Base-by-base conservation (phyloP, 2,797 vertebrate species). In the Pseudopleuronectes americanus region DNA sequence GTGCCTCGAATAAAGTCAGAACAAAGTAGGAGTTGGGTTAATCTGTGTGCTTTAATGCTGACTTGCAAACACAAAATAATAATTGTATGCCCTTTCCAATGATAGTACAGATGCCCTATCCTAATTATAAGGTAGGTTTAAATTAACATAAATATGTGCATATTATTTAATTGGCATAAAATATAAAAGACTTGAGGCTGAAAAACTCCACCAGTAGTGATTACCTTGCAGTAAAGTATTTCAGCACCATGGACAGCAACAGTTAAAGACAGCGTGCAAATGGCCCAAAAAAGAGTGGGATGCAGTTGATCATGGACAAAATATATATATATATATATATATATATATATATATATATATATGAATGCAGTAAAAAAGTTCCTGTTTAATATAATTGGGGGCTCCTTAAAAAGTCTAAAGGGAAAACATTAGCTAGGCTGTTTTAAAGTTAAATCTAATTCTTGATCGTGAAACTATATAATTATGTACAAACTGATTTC, bases 171-270 rank as follows among this genome's bases (percentile, higher is more conserved):
- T 38, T 23, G 16, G 8, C 1, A 57, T 31, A 22, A 4, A 13
- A 14, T 26, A 47, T 10, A 31, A 5, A 28, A 23, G 3, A 22
- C 21, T 6, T 8, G 2, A 22, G 8, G n/a, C 36, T 0, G 1
- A 61, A 7, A 48, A 62, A 24, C 9, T 10, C 16, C 28, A 13
- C 13, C 26, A 26, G 13, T 10, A 3, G 16, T 2, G n/a, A 36
- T 4, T n/a, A 22, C 19, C 9, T 33, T 4, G 8, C 8, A 22
- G 8, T 26, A 3, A 8, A 3, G 14, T 13, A 19, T 4, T 58
- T 41, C 57, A 58, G 57, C 33, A 57, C 56, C 56, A 41, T 43
- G 36, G 57, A 82, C 74, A 85, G 71, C 71, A 54, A 16, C 57
- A 31, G 10, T 21, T 9, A 19, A 2, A 53, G 7, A 8, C 56